A percentile compares a stretch with the other conserved stretches of the same genome.
phyloP scores from a whole-genome alignment of 2,888 invertebrate species.

The Amiota mariae region DNA sequence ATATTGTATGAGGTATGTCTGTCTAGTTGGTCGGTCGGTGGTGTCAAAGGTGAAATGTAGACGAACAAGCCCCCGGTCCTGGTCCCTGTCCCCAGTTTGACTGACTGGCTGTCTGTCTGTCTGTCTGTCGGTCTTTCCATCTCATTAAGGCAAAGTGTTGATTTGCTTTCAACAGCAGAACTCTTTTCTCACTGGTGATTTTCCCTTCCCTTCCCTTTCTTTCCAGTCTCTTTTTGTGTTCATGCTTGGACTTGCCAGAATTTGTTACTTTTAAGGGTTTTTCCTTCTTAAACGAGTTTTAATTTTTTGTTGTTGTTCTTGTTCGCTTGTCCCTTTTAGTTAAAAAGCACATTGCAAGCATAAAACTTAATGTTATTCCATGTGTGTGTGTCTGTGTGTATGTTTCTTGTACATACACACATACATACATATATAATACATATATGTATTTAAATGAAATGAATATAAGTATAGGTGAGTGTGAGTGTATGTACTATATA shows the following conservation, averaged over 20 bases:
- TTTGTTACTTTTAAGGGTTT: constrained; percentile 20
- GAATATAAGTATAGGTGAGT: background rate
- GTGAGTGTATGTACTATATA: constrained; percentile 1
- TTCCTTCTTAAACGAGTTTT: constrained; percentile 30
- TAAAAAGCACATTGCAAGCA: constrained; percentile 29
- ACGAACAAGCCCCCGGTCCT: too few species aligned
- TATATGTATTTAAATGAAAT: constrained; percentile 10
- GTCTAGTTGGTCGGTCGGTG: background rate
- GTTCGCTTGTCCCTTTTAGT: constrained; percentile 52
- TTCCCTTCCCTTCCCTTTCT: too few species aligned
- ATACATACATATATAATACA: too few species aligned
- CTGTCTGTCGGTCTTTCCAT: constrained; percentile 29
- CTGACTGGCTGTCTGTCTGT: background rate
- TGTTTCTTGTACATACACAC: background rate
- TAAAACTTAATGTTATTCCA: constrained; percentile 19
- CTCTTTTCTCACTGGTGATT: background rate
- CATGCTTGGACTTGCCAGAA: too few species aligned
- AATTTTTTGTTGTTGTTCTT: constrained; percentile 17
- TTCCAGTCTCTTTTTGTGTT: too few species aligned
- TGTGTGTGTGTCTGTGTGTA: background rate
- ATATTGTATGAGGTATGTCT: constrained; percentile 16
- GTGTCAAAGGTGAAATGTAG: too few species aligned
- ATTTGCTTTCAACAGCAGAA: constrained; percentile 40
- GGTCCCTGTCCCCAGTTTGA: too few species aligned
- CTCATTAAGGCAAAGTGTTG: constrained; percentile 41